Evolutionary conservation across 1,140 invertebrate genomes (phyloP).

Genomic region (Achatina immaculata): DNA sequence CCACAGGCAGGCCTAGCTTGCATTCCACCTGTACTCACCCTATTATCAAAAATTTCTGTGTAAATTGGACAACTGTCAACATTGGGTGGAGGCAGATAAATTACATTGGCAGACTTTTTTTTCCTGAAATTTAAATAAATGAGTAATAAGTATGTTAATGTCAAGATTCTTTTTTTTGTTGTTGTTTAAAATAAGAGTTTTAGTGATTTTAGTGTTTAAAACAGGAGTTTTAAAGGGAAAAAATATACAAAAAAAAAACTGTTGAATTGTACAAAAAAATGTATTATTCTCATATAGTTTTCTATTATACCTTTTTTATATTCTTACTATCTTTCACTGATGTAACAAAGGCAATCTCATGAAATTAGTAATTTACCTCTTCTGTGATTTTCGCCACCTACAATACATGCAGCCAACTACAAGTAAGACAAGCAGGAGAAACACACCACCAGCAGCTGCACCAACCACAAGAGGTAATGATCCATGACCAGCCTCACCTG

Average conservation of each 20-base stretch:
- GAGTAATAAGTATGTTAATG: too few relatives aligned
- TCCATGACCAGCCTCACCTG: background rate
- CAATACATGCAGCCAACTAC: background rate
- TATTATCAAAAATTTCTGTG: background rate
- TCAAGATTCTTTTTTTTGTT: too few relatives aligned
- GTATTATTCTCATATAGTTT: too few relatives aligned
- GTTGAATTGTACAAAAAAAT: too few relatives aligned
- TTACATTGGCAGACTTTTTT: background rate
- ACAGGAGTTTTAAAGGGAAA: too few relatives aligned
- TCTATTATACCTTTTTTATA: background rate
- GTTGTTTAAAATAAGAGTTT: too few relatives aligned
- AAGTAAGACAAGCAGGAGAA: background rate
- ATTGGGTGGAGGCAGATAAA: background rate
- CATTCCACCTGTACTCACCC: background rate
- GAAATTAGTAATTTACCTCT: background rate
- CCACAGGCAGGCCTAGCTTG: too few relatives aligned
- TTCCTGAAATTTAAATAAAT: background rate
- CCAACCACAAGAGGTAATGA: background rate
- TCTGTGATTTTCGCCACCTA: background rate
- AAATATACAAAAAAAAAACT: too few relatives aligned
- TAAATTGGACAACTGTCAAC: background rate
- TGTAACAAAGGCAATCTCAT: too few relatives aligned
- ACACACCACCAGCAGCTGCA: background rate
- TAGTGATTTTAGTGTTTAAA: too few relatives aligned
- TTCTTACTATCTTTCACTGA: background rate